A percentile compares a stretch with the other conserved stretches of the same genome.
Conservation (phyloP, 2,888 invertebrate species). For the Lasioglossum calceatum region DNA sequence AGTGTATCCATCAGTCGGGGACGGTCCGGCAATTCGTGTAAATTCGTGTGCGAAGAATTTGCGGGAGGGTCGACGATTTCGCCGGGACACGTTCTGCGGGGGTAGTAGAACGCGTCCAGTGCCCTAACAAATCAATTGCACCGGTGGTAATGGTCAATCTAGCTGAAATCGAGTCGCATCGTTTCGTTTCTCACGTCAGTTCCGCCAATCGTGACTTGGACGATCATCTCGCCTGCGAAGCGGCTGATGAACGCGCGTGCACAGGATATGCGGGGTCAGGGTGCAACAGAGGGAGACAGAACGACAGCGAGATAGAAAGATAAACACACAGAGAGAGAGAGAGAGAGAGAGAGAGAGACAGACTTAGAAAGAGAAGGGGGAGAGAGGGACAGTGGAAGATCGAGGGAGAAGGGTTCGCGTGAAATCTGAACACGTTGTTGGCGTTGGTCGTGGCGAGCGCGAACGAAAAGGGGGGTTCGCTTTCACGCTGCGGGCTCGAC, state of each 20-base stretch:
- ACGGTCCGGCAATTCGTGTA: background rate
- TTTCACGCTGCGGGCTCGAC: slow-evolving; percentile 48
- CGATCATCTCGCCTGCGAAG: slow-evolving; percentile 44
- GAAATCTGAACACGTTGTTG: slow-evolving; percentile 18
- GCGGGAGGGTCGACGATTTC: background rate
- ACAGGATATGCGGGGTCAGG: slow-evolving; percentile 36
- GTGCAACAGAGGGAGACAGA: background rate
- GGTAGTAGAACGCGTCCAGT: slow-evolving; percentile 5
- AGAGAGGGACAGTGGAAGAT: background rate
- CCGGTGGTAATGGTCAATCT: slow-evolving; percentile 23
- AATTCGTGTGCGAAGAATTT: background rate
- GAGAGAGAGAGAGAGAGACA: background rate
- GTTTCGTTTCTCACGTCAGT: slow-evolving; percentile 55
- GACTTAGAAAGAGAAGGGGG: background rate
- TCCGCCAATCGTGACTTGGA: slow-evolving; percentile 48
- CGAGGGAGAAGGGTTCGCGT: slow-evolving; percentile 15
- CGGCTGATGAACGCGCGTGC: slow-evolving; percentile 36
- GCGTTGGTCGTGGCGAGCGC: slow-evolving; percentile 15
- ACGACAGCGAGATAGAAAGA: background rate
- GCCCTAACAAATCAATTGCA: slow-evolving; percentile 40
- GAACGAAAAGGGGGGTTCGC: slow-evolving; percentile 26
- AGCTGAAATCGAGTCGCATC: slow-evolving; percentile 33
- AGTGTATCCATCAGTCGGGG: background rate
- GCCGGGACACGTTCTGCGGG: background rate
- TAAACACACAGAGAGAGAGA: background rate